Evolutionary conservation across 92 coral and sea anemone species (phyloP).

Genomic region (Bergia sp.): DNA sequence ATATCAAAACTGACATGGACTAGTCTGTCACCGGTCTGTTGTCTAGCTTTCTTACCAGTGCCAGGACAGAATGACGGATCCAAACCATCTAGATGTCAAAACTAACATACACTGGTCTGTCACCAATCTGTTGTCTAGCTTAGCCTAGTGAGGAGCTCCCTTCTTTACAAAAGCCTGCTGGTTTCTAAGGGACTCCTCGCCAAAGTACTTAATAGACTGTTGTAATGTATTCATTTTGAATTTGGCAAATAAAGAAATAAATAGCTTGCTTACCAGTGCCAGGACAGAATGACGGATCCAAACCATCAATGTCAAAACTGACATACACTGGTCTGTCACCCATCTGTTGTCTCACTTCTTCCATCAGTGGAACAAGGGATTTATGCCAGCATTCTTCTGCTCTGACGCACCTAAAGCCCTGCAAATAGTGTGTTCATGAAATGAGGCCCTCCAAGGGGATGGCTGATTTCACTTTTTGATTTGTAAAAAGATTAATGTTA

Average conservation of each 20-base stretch:
- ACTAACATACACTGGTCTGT: constrained; percentile 62
- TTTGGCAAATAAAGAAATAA: too few species aligned
- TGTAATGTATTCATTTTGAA: too few species aligned
- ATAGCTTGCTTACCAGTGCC: constrained; percentile 66
- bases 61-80: constrained; percentile 73
- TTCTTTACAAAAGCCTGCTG: too few species aligned
- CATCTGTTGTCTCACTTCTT: constrained; percentile 71
- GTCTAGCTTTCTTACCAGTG: constrained; percentile 56
- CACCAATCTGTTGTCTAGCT: constrained; percentile 71
- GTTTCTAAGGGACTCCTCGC: too few species aligned
- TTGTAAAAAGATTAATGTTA: too few species aligned
- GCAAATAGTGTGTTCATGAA: not conserved
- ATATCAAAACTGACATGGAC: constrained; percentile 62
- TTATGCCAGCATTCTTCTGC: constrained; percentile 78
- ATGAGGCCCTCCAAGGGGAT: too few species aligned
- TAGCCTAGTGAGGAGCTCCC: too few species aligned
- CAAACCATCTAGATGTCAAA: constrained; percentile 57
- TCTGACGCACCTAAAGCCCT: constrained; percentile 72
- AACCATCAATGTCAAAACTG: constrained; percentile 71
- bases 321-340: constrained; percentile 75
- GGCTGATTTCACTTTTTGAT: too few species aligned
- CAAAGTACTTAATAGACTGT: too few species aligned
- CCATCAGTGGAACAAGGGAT: constrained; percentile 73
- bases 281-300: constrained; percentile 73
- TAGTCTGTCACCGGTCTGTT: constrained; percentile 40